Evolutionary conservation across 2,113 vertebrate genomes (phyloP), one percentile per base, ranked within the genome.

Genomic region (Ammodytes dubius): DNA sequence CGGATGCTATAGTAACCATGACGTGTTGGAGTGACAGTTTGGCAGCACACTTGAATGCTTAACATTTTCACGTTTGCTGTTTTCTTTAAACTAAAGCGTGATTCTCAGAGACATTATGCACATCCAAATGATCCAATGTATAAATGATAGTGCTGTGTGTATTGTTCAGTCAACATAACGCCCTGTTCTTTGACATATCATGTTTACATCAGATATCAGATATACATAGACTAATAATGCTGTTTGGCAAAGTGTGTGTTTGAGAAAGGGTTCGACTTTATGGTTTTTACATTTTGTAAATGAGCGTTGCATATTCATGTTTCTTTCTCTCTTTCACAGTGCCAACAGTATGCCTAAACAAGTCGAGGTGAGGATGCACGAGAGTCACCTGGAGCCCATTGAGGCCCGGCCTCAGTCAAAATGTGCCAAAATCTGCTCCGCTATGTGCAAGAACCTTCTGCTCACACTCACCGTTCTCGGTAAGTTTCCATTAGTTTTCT

Each of bases 341-440:
- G 95, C 97, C 96, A 97, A 96, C 96, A 97, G 93, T 88, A 99
- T 99, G 97, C 97, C 98, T 94, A 99, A 99, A 95, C 98, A 99
- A 95, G 97, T 99, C 81, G 98, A 99, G 93, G 98, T 99, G 77
- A 96, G 97, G 82, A 98, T 99, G 98, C 97, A 97, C 0, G 97
- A 99, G 91, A 98, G 97, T 86, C 97, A 99, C 76, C 95, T 99
- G 90, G 95, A 94, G 85, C 95, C 97, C 0, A 96, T 96, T 2
- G 97, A 98, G 91, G 92, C 95, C 35, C 91, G 95, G 84, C 95
- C 94, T 65, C 94, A 94, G 77, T 94, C 96, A 54, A 91, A 96
- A 79, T 97, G 96, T 88, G 94, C 94, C 89, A 89, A 94, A 79
- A 64, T 98, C 77, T 98, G 96, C 60, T 94, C 95, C 93, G 97